Evolutionary conservation across 2,888 invertebrate species (phyloP).

Genomic region (Apoda limacodes): DNA sequence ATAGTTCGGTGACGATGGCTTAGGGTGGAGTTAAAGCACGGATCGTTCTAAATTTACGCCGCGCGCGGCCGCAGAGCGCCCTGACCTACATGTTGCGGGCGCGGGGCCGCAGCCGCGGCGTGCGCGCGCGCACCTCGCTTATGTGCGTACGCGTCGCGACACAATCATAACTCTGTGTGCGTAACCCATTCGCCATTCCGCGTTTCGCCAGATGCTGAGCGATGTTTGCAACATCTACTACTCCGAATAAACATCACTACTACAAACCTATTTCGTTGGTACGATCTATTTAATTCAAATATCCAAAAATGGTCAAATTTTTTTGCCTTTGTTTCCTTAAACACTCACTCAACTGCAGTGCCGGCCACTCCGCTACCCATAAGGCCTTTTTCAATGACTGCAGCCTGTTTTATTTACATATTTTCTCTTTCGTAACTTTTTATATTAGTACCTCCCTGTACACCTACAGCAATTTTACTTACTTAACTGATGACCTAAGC

Average conservation of each 20-base stretch:
- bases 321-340: no score
- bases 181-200: constrained; percentile 55
- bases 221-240: constrained; percentile 53
- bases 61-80: constrained; percentile 66
- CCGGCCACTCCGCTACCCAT: no score
- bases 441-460: no score
- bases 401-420: no score
- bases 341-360: no score
- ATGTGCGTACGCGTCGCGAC: constrained; percentile 43
- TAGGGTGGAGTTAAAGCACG: constrained; percentile 62
- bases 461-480: no score
- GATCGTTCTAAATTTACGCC: constrained; percentile 69
- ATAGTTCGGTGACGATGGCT: constrained; percentile 50
- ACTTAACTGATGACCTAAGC: no score
- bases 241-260: constrained; percentile 25
- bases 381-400: no score
- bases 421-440: no score
- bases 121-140: constrained; percentile 39
- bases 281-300: no score
- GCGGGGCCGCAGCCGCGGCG: constrained; percentile 58
- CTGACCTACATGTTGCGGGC: constrained; percentile 68
- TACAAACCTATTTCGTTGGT: no score
- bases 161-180: constrained; percentile 45
- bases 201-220: constrained; percentile 64
- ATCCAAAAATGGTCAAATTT: no score